Base-by-base conservation (phyloP, 2,888 invertebrate species). In the Sarcophaga variegata region DNA sequence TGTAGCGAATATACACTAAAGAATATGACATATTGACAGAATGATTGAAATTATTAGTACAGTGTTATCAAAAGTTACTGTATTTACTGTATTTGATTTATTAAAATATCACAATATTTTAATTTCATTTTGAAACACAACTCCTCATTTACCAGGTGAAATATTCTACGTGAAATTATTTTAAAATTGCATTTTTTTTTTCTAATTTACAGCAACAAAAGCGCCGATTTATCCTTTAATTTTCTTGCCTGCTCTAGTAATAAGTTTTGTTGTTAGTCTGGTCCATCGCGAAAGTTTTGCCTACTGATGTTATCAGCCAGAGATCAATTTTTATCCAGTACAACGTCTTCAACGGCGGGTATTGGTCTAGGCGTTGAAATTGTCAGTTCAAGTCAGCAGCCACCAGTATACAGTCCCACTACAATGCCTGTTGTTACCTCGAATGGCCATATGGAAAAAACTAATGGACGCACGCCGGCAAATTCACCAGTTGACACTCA, bases 281-380 rank as follows among this genome's bases (percentile, higher is more conserved):
- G 25, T 66, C 45, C 12, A 49, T 20, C 63, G 6, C n/a, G 63
- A 27, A 47, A 79, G 20, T 72, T 8, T 37, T 37, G 37, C 37
- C 8, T 37, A 64, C 17, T 83, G 89, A 92, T 92, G 92, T 84
- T 90, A 80, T 89, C 92, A 74, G 89, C 92, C 81, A 88, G 91
- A 81, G 91, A 92, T 79, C 90, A 92, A 84, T 92, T 92, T 82
- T 91, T 92, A 63, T 22, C 86, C 64, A 78, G 79, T 67, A 66
- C 83, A 3, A 25, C 82, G n/a, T 22, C 81, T 63, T 60, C 88
- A 82, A 54, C 88, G 27, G 88, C 91, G 63, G 89, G 89, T 71
- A 66, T 92, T 14, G 92, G 91, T 4, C 81, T 91, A 37, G 90
- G 91, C 63, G 90, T 91, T 72, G 92, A 91, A 88, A 89, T 92